Evolutionary conservation across 2,113 vertebrate genomes (phyloP), one percentile per base, ranked within the genome.

Genomic region (Parotia lawesii): DNA sequence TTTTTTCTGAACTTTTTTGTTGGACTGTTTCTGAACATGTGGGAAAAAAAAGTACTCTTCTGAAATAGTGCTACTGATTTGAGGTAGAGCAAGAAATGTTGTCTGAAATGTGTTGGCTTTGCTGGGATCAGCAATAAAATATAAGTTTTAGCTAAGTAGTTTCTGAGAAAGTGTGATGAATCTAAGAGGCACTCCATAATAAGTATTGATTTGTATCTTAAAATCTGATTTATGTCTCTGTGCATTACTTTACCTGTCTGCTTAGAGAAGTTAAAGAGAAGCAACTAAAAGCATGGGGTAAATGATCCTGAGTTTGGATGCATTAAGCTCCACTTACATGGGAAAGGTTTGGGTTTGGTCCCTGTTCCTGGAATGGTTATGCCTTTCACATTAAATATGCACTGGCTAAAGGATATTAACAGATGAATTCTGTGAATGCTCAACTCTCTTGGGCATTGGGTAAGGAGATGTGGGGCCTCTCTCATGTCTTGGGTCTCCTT

Each of bases 141-240:
- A 58, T 3, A 95, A 93, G 69, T 90, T 96, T 91, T 71, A 95
- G 75, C 87, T 67, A 95, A 79, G 93, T 83, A 93, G 82, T 86
- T 95, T 96, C 91, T 95, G 93, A 96, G 92, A 89, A 93, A 73
- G 76, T n/a, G 18, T 87, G 85, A 93, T 95, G 89, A 95, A 94
- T 88, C 60, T 71, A 83, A 93, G 90, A 57, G 69, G 48, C 40
- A 58, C 78, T 90, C 93, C 76, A 48, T 94, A 95, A 91, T 94
- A 93, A 87, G 64, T 96, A 96, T 95, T 88, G 95, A 97, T 97
- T 93, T 90, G 82, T 93, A 86, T 94, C 90, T 91, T 85, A 47
- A 65, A 74, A 84, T 95, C 64, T 94, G 89, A 96, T 96, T 93
- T 91, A 94, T 81, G 87, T 87, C 87, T 89, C 81, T 77, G 24